Evolutionary conservation across 2,113 vertebrate genomes (phyloP).

Genomic region (Ciconia stormi): DNA sequence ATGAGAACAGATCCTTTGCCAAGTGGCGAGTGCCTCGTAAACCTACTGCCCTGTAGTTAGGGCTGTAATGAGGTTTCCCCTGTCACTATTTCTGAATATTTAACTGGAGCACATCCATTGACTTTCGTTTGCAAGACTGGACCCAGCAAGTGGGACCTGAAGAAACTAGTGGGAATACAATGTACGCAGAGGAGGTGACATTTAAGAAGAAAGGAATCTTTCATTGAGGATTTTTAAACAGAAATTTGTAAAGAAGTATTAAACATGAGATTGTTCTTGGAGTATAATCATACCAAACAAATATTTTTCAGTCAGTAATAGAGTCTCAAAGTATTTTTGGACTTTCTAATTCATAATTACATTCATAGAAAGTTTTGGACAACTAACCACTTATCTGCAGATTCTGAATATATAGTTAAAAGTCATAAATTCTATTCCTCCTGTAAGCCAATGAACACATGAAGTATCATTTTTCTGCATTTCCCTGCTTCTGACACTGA

Average conservation of each 20-base stretch:
- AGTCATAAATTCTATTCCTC: not conserved
- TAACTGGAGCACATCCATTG: not conserved
- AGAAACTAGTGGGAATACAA: not conserved
- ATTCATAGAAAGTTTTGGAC: not conserved
- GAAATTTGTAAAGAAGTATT: not conserved
- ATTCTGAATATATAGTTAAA: not conserved
- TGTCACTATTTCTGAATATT: not conserved
- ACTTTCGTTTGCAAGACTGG: not conserved
- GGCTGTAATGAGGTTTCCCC: not conserved
- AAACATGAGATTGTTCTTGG: not conserved
- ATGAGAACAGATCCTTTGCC: not conserved
- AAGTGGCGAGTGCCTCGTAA: not conserved
- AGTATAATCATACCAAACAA: not conserved
- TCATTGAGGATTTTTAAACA: not conserved
- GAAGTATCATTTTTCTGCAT: not conserved
- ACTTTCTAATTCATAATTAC: not conserved
- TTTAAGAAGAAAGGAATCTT: not conserved
- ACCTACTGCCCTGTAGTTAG: too few relatives aligned
- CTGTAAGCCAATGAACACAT: not conserved
- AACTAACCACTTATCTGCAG: not conserved
- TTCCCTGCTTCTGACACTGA: not conserved
- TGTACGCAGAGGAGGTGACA: fast-evolving
- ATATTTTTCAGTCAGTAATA: not conserved
- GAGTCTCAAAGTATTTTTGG: not conserved
- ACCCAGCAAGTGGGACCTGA: not conserved